phyloP scores from a whole-genome alignment of 2,888 invertebrate species.

The Sinopyrophorus schimmeli region DNA sequence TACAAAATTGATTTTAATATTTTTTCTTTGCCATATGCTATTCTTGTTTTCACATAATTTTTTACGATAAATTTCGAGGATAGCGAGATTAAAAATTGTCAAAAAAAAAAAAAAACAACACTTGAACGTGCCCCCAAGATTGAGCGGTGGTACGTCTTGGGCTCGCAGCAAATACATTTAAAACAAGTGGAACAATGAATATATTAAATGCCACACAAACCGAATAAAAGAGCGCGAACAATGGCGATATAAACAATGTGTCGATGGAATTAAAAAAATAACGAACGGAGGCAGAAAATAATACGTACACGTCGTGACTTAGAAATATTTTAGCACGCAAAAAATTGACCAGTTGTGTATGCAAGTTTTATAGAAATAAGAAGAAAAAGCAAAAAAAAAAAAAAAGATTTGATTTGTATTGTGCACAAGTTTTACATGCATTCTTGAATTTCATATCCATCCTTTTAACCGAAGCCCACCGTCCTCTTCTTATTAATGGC shows the following conservation, averaged over 20 bases:
- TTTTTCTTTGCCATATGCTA: too few relatives aligned
- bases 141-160: too few relatives aligned
- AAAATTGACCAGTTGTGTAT: slow-evolving; percentile 36
- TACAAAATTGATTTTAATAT: too few relatives aligned
- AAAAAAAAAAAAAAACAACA: too few relatives aligned
- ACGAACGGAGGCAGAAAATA: slow-evolving; percentile 52
- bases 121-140: too few relatives aligned
- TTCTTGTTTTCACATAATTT: too few relatives aligned
- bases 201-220: slow-evolving; percentile 55
- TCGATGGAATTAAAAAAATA: slow-evolving; percentile 48
- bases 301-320: slow-evolving; percentile 53
- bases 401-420: slow-evolving; percentile 12
- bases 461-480: too few relatives aligned
- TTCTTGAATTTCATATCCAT: too few relatives aligned
- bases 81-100: too few relatives aligned
- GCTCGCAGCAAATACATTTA: slow-evolving; percentile 39
- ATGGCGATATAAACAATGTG: slow-evolving; percentile 56
- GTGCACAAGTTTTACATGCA: too few relatives aligned
- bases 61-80: too few relatives aligned
- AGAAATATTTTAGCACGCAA: slow-evolving; percentile 47
- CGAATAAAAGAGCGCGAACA: slow-evolving; percentile 55
- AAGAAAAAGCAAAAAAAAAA: slow-evolving; percentile 6
- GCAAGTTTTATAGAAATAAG: slow-evolving; percentile 5
- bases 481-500: too few relatives aligned
- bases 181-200: slow-evolving; percentile 52